These are phyloP conservation scores for Papilio gigon DNA, from an alignment of 2,888 invertebrate species.

Conservation along the genomic window DNA sequence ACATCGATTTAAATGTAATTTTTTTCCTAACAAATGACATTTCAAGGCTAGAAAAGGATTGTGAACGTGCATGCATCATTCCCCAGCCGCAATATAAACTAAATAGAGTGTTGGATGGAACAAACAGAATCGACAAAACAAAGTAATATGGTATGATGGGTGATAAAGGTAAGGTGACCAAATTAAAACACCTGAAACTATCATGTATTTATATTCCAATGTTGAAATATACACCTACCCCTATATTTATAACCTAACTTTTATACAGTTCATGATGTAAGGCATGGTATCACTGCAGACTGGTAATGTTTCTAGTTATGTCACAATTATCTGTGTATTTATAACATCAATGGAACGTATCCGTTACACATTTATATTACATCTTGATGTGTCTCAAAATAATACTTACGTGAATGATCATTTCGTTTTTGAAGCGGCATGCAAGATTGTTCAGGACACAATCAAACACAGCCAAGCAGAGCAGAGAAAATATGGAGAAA, in stretches of 20 bases:
- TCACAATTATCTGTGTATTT: constrained; percentile 47
- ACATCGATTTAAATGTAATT: neutral
- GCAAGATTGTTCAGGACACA: constrained; percentile 89
- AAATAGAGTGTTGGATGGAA: constrained; percentile 78
- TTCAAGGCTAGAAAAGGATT: constrained; percentile 44
- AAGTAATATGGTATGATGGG: constrained; percentile 66
- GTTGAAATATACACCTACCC: constrained; percentile 45
- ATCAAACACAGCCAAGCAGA: constrained; percentile 93
- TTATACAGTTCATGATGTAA: constrained; percentile 33
- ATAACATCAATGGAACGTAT: constrained; percentile 50
- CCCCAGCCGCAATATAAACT: constrained; percentile 79
- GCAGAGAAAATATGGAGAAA: constrained; percentile 90
- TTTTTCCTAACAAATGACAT: constrained; percentile 53
- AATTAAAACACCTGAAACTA: constrained; percentile 47
- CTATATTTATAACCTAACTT: constrained; percentile 43
- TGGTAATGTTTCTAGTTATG: constrained; percentile 40
- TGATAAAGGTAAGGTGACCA: constrained; percentile 72
- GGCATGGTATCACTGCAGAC: constrained; percentile 40
- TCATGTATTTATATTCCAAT: constrained; percentile 25
- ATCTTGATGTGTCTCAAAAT: constrained; percentile 81
- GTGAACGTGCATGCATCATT: constrained; percentile 73
- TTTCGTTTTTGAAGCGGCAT: constrained; percentile 89
- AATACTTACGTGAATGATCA: constrained; percentile 89
- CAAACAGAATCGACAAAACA: constrained; percentile 57
- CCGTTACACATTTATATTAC: constrained; percentile 49